Evolutionary conservation across 2,113 vertebrate genomes (phyloP).

Genomic region (Callocephalon fimbriatum): DNA sequence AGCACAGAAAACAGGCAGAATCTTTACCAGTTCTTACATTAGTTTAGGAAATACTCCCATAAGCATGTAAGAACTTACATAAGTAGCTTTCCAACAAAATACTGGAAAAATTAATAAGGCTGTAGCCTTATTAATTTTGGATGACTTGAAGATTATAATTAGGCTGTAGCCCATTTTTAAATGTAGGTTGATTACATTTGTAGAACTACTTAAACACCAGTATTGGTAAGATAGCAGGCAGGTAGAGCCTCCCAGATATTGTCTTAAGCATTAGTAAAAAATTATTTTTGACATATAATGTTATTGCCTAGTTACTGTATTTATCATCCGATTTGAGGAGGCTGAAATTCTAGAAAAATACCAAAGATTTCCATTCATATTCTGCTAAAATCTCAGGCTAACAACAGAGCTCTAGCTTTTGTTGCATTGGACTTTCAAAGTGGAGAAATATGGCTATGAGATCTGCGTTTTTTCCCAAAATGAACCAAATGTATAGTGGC

Average conservation of each 20-base stretch:
- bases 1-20: not conserved
- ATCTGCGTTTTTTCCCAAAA: not conserved
- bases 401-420: not conserved
- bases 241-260: not conserved
- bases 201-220: not conserved
- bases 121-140: not conserved
- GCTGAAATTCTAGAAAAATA: not conserved
- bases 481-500: not conserved
- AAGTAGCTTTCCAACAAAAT: not conserved
- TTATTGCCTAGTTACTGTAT: not conserved
- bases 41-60: not conserved
- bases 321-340: not conserved
- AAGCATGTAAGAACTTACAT: not conserved
- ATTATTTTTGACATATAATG: not conserved
- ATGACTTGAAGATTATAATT: not conserved
- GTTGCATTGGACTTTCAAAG: not conserved
- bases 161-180: not conserved
- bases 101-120: not conserved
- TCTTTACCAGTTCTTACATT: not conserved
- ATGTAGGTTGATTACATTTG: not conserved
- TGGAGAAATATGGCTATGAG: not conserved
- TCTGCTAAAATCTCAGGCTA: not conserved
- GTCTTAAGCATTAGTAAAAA: not conserved
- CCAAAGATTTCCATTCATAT: not conserved
- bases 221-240: not conserved